Conservation (phyloP, 2,888 invertebrate species). For the Lasioglossum figueresi region DNA sequence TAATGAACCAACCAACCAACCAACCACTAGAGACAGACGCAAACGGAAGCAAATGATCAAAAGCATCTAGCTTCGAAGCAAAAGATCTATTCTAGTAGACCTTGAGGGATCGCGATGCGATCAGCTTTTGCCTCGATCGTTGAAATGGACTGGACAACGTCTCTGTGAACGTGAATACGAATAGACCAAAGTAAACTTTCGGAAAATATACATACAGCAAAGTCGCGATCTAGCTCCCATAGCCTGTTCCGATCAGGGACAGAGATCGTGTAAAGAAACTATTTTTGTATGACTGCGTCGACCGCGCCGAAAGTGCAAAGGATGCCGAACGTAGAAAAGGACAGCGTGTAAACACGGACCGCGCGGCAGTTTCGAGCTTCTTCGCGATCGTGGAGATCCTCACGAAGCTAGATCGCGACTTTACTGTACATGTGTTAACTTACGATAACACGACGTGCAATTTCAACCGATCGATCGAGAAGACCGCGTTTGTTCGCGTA, state of each 20-base stretch:
- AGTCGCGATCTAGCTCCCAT: too few relatives aligned
- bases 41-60: background rate
- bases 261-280: too few relatives aligned
- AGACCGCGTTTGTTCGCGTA: background rate
- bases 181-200: background rate
- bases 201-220: background rate
- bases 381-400: too few relatives aligned
- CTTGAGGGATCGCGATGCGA: background rate
- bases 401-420: too few relatives aligned
- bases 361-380: too few relatives aligned
- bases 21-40: background rate
- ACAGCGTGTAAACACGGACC: too few relatives aligned
- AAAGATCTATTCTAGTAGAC: background rate
- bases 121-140: slow-evolving; percentile 5
- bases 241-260: too few relatives aligned
- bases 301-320: too few relatives aligned
- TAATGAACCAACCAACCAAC: too few relatives aligned
- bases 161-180: slow-evolving; percentile 5
- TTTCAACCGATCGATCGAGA: background rate
- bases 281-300: too few relatives aligned
- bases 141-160: background rate
- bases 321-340: too few relatives aligned
- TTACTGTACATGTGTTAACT: background rate
- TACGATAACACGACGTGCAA: background rate
- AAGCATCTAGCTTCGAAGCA: too few relatives aligned